Evolutionary conservation across 1,140 invertebrate genomes (phyloP).

Genomic region (Sinella curviseta): DNA sequence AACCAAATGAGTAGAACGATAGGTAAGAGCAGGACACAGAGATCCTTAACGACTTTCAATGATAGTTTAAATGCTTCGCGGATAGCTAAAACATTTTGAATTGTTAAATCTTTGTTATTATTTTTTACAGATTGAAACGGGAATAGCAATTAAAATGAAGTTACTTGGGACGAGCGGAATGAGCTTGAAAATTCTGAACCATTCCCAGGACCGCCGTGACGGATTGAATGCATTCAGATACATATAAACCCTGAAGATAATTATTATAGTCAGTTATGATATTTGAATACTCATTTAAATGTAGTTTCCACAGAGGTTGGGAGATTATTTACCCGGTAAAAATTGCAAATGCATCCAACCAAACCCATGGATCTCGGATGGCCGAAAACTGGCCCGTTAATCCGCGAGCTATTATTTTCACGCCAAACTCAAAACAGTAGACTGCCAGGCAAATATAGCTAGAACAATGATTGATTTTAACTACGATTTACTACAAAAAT

Average conservation of each 20-base stretch:
- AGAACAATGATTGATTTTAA: slow-evolving; percentile 51
- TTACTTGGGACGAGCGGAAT: not conserved
- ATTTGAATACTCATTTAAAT: too few species aligned
- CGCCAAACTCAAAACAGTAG: slow-evolving; percentile 91
- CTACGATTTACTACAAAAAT: too few species aligned
- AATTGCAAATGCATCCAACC: slow-evolving; percentile 93
- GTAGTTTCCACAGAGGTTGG: too few species aligned
- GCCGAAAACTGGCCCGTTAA: too few species aligned
- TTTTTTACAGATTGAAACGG: too few species aligned
- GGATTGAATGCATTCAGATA: too few species aligned
- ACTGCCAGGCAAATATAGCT: slow-evolving; percentile 94
- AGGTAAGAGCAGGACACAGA: not conserved
- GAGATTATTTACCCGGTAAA: slow-evolving; percentile 89
- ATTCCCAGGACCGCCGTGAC: not conserved
- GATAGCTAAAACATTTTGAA: not conserved
- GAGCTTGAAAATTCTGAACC: not conserved
- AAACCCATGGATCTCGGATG: slow-evolving; percentile 88
- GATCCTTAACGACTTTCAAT: not conserved
- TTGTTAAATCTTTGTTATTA: too few species aligned
- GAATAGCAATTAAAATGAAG: not conserved
- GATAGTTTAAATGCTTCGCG: not conserved
- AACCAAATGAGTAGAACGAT: not conserved
- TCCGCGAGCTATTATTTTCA: slow-evolving; percentile 90
- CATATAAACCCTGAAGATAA: not conserved
- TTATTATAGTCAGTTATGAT: too few species aligned